Evolutionary conservation across 2,113 vertebrate genomes (phyloP).

Genomic region (Callopanchax toddi): DNA sequence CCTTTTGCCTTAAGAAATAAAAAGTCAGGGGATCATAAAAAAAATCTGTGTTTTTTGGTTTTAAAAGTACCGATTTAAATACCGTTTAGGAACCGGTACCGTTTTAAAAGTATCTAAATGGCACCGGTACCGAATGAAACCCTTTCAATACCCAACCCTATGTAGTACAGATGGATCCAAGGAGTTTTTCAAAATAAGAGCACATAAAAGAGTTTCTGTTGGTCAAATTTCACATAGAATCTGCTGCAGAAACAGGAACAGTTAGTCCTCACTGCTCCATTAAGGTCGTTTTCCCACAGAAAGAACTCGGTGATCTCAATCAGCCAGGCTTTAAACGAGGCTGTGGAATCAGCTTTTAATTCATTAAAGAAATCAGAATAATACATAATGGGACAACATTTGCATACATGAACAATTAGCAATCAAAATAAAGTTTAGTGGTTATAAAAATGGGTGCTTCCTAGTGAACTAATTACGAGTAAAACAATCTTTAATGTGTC

Average conservation of each 20-base stretch:
- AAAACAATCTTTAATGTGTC: conserved; percentile 9
- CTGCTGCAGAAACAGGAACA: not conserved
- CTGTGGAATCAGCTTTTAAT: not conserved
- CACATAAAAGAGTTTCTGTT: conserved; percentile 1
- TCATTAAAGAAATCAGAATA: not conserved
- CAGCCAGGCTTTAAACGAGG: not conserved
- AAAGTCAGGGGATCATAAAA: too few species aligned
- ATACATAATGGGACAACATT: not conserved
- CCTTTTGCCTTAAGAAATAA: too few species aligned
- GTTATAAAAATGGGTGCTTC: not conserved
- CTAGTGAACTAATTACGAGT: not conserved
- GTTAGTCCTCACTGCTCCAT: not conserved
- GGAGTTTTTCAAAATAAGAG: conserved; percentile 11
- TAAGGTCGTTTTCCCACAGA: not conserved
- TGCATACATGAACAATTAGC: not conserved
- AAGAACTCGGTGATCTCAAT: not conserved
- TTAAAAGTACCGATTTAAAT: too few species aligned
- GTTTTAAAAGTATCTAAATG: too few species aligned
- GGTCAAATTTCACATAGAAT: conserved; percentile 5
- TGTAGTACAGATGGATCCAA: not conserved
- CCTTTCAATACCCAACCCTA: too few species aligned
- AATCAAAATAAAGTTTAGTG: conserved; percentile 7
- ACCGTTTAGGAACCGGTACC: too few species aligned
- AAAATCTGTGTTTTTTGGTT: too few species aligned
- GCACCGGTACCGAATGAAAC: too few species aligned